phyloP scores from a whole-genome alignment of 2,113 vertebrate genomes.

The Crotophaga sulcirostris region DNA sequence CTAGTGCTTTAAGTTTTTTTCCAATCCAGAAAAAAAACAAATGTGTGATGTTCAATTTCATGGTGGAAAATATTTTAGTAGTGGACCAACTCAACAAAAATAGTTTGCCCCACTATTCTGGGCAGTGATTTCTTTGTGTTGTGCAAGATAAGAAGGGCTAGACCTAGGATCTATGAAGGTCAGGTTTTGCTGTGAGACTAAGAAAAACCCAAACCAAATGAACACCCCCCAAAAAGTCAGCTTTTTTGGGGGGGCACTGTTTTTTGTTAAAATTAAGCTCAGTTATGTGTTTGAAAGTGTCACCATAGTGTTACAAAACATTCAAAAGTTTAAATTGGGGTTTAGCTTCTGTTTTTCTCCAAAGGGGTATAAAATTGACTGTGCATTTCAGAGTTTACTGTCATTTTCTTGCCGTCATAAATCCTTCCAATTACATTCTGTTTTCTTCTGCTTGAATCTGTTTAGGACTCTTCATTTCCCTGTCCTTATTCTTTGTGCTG shows the following conservation, averaged over 20 bases:
- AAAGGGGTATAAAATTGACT: neutral
- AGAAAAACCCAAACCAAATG: neutral
- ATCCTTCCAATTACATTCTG: neutral
- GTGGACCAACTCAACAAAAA: neutral
- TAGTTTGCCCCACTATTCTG: neutral
- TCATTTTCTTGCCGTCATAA: neutral
- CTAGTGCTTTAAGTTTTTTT: neutral
- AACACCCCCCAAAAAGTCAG: rapidly evolving
- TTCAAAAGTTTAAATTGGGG: neutral
- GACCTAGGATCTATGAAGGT: neutral
- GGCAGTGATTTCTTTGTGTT: neutral
- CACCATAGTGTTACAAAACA: neutral
- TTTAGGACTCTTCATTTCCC: neutral
- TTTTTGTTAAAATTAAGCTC: neutral
- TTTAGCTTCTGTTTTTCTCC: neutral
- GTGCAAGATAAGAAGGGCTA: neutral
- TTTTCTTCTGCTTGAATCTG: neutral
- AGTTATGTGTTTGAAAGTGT: neutral
- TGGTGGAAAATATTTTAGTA: neutral
- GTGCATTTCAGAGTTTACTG: neutral
- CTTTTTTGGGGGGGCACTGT: neutral
- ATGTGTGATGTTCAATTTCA: neutral
- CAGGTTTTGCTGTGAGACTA: neutral
- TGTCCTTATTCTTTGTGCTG: neutral
- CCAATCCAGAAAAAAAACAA: neutral